Evolutionary conservation across 2,888 invertebrate genomes (phyloP), one percentile per base, ranked within the genome.

Genomic region (Chymomyza amoena): DNA sequence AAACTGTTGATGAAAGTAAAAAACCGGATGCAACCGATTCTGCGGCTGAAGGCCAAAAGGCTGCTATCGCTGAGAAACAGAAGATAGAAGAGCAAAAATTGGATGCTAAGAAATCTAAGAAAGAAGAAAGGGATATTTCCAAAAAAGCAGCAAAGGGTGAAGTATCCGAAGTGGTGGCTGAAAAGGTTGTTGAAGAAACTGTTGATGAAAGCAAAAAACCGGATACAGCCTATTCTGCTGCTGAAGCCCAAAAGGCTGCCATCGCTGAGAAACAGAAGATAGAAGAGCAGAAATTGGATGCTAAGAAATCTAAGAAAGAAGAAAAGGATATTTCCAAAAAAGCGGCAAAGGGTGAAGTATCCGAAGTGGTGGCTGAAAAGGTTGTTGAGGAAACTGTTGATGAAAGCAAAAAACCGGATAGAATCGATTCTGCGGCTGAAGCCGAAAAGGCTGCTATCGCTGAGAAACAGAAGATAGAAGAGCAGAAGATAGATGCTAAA

Each of bases 311-410:
- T 6, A 74, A 59, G 32, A 60, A 25, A 7, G 62, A 15, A 9
- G 57, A 68, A 13, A 56, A 64, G 36, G 62, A 65, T 50, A 4
- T 16, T 4, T 13, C 59, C 4, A 32, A 18, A 10, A 32, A 60
- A 28, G n/a, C 63, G 1, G 45, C 51, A 4, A 63, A 60, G 16
- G 64, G 54, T 25, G 69, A 69, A 39, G 50, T 66, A 54, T 62
- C 73, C 16, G 70, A 72, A 39, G 65, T 70, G 4, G 51, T 18
- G 36, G 64, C 73, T 6, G 80, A 86, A 68, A 73, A 71, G 69
- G 81, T 84, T 64, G 73, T 72, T 66, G 61, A 68, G 25, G 50
- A 54, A 25, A 16, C 54, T 0, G 16, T 25, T 32, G 63, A 62
- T 9, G 69, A 66, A 5, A 1, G 20, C 2, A 51, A 56, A n/a